A percentile compares a stretch with the other conserved stretches of the same genome.
Evolutionary conservation across 2,888 invertebrate species (phyloP).

Genomic region (Ectropis crepuscularia): DNA sequence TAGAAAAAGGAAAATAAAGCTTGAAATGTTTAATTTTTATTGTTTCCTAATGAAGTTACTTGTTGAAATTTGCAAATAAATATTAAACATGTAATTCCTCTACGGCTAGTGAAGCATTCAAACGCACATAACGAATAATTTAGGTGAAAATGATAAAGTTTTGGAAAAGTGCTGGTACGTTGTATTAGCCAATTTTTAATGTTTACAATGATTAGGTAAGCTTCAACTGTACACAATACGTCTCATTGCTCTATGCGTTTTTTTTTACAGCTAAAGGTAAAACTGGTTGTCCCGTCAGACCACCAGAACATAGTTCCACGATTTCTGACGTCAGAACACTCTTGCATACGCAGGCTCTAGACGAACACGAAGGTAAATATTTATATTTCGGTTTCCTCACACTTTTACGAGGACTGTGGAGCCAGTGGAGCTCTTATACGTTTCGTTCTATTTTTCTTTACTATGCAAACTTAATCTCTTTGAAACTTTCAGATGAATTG

Average conservation of each 20-base stretch:
- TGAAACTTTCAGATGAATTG: conserved; percentile 64
- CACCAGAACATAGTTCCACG: conserved; percentile 65
- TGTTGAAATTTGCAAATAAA: conserved; percentile 1
- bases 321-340: conserved; percentile 52
- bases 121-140: conserved; percentile 22
- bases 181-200: conserved; percentile 15
- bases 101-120: conserved; percentile 4
- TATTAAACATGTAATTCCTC: conserved; percentile 18
- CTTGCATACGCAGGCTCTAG: conserved; percentile 58
- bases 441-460: background rate
- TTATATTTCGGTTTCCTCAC: conserved; percentile 22
- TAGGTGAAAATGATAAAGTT: conserved; percentile 88
- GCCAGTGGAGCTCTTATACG: background rate
- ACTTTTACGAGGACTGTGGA: background rate
- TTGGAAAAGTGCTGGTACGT: conserved; percentile 89
- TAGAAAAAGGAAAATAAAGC: conserved; percentile 24
- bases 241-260: conserved; percentile 23
- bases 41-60: conserved; percentile 20
- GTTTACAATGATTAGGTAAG: conserved; percentile 23
- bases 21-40: conserved; percentile 27
- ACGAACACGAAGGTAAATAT: conserved; percentile 67
- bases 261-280: conserved; percentile 78
- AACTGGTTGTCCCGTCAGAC: conserved; percentile 79
- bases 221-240: background rate
- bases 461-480: background rate